Percentiles rank a stretch among this genome's conserved stretches.
These are phyloP conservation scores for Muscina levida DNA, from an alignment of 2,888 invertebrate genomes.

Conservation along the genomic window DNA sequence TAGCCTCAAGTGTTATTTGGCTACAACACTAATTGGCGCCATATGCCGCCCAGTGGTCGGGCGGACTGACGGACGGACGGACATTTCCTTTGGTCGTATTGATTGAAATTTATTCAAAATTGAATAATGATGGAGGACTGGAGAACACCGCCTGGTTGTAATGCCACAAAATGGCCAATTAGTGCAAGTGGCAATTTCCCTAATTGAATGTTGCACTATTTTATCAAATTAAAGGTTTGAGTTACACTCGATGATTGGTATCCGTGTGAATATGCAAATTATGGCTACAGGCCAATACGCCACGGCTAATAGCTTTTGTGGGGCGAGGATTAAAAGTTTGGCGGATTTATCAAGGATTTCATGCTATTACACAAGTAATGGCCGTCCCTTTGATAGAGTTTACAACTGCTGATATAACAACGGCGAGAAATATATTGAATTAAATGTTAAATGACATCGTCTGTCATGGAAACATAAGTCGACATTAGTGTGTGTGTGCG, in stretches of 20 bases:
- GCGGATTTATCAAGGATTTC: conserved; percentile 11
- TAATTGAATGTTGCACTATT: conserved; percentile 62
- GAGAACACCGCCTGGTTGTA: conserved; percentile 40
- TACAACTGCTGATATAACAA: neutral
- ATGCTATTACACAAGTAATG: neutral
- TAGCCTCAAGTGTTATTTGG: conserved; percentile 51
- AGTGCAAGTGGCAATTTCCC: conserved; percentile 59
- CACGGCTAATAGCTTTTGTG: neutral
- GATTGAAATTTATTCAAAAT: conserved; percentile 57
- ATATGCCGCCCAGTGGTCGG: neutral
- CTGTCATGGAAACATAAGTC: no score
- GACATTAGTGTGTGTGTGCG: no score
- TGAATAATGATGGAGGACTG: conserved; percentile 40
- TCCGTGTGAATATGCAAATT: conserved; percentile 29
- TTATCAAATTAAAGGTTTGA: conserved; percentile 50
- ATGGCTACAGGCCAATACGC: conserved; percentile 5
- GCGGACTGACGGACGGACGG: no score
- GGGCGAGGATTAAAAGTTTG: conserved; percentile 14
- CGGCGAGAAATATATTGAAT: neutral
- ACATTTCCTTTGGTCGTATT: conserved; percentile 8
- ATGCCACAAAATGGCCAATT: conserved; percentile 54
- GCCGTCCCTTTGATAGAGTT: neutral
- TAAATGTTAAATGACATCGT: no score
- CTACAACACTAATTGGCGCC: conserved; percentile 53
- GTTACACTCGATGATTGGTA: conserved; percentile 41